These are phyloP conservation scores for Chlorospingus flavigularis DNA, from an alignment of 2,797 vertebrate genomes.

Conservation along the genomic window DNA sequence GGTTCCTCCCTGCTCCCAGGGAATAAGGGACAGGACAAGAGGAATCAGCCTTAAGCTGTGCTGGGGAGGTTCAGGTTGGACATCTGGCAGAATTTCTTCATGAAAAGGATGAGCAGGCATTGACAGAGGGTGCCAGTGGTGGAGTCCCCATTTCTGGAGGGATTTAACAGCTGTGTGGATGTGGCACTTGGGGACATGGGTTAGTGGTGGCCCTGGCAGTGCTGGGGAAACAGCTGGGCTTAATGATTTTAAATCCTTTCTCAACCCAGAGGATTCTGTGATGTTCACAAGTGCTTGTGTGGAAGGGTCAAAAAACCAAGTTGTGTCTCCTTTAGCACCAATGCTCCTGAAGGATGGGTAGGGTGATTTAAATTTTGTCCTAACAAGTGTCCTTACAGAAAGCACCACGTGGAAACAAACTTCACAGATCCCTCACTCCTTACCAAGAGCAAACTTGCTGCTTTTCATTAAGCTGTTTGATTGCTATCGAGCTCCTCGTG, in stretches of 20 bases:
- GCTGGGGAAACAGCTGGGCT: neutral
- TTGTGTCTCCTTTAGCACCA: neutral
- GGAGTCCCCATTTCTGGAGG: neutral
- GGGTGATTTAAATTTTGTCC: neutral
- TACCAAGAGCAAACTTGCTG: slow-evolving; percentile 23
- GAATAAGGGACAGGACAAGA: neutral
- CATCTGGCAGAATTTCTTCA: neutral
- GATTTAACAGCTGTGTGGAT: neutral
- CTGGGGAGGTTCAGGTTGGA: neutral
- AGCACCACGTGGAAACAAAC: slow-evolving; percentile 47
- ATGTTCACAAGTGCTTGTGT: neutral
- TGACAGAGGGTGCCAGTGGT: neutral
- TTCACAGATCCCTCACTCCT: slow-evolving; percentile 34
- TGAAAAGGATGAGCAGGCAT: neutral
- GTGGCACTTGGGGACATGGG: neutral
- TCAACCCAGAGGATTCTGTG: neutral
- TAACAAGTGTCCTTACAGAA: slow-evolving; percentile 45
- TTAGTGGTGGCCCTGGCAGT: neutral
- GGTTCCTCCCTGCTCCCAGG: neutral
- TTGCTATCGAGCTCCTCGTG: slow-evolving; percentile 41
- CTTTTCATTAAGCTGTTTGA: slow-evolving; percentile 60
- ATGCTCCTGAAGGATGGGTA: neutral
- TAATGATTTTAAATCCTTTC: neutral
- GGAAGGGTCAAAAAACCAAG: neutral
- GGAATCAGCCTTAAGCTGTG: neutral